Conservation (phyloP, 2,888 invertebrate species). For the Chrysodeixis includens region DNA sequence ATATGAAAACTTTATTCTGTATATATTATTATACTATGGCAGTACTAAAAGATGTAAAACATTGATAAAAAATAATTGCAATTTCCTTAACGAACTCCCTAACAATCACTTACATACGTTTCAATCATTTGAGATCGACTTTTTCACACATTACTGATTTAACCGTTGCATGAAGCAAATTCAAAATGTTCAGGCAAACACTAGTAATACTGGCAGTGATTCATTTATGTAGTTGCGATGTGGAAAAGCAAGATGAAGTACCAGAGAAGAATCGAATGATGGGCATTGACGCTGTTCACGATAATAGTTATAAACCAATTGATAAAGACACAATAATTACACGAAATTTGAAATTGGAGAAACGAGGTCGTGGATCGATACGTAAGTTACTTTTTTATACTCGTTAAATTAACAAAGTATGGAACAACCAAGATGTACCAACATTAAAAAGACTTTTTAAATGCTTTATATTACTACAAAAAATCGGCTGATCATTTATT, state of each 20-base stretch:
- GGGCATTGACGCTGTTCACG: constrained; percentile 74
- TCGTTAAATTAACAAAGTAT: too few species aligned
- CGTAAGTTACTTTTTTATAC: constrained; percentile 54
- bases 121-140: constrained; percentile 9
- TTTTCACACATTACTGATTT: not conserved
- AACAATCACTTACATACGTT: constrained; percentile 40
- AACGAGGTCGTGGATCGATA: constrained; percentile 60
- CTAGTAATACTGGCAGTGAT: constrained; percentile 37
- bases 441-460: too few species aligned
- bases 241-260: constrained; percentile 33
- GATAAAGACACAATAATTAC: constrained; percentile 80
- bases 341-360: constrained; percentile 73
- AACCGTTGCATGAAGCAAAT: constrained; percentile 6
- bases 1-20: not conserved
- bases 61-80: not conserved
- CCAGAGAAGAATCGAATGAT: constrained; percentile 65
- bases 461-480: too few species aligned
- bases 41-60: not conserved
- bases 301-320: constrained; percentile 62
- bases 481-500: too few species aligned
- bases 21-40: not conserved
- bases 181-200: constrained; percentile 38
- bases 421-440: too few species aligned
- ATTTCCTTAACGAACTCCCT: constrained; percentile 3
- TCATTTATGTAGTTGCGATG: constrained; percentile 31